Base-by-base conservation (phyloP, 2,797 vertebrate genomes). In the Argya squamiceps region DNA sequence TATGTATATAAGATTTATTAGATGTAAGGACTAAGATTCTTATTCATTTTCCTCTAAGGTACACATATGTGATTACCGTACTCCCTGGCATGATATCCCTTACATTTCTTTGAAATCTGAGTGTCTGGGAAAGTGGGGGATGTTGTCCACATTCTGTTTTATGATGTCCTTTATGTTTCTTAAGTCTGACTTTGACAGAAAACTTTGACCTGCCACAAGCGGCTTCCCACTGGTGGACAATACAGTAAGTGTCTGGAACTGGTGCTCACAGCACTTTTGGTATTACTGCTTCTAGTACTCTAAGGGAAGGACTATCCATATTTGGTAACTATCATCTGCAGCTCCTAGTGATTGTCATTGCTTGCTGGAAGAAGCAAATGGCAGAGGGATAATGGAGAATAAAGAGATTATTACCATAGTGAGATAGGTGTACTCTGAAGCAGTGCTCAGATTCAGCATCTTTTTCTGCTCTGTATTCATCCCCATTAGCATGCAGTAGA, bases 401-500 rank as follows among this genome's bases (percentile, higher is more conserved):
- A 73, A 75, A 84, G 34, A 87, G 43, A 52, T 24, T 75, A 59
- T 49, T 98, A 99, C 99, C 99, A 98, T 99, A 70, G 98, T 99
- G 85, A 99, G 98, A 84, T 99, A 99, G 85, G 98, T 98, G 98
- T 99, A 99, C 81, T 99, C 98, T 1, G 98, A 97, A 70, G 99
- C 98, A 15, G 62, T 99, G 55, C 98, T 98, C 62, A 99, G 98
- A 67, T 98, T 98, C 76, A 99, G 98, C 78, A 98, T 98, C 89
- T 98, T 98, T 94, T 99, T 99, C 98, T 99, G 98, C 67, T 99
- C 99, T 2, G 95, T 92, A 34, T 98, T 80, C 99, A 99, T 99
- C 10, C 99, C 99, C 98, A 99, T 97, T 95, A 99, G 96, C 99
- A 99, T 99, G 97, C 98, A 99, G 91, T 99, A 99, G 97, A 99